A percentile compares a stretch with the other conserved stretches of the same genome.
These are phyloP conservation scores for Burhinus oedicnemus DNA, from an alignment of 2,113 vertebrate genomes.

Conservation along the genomic window DNA sequence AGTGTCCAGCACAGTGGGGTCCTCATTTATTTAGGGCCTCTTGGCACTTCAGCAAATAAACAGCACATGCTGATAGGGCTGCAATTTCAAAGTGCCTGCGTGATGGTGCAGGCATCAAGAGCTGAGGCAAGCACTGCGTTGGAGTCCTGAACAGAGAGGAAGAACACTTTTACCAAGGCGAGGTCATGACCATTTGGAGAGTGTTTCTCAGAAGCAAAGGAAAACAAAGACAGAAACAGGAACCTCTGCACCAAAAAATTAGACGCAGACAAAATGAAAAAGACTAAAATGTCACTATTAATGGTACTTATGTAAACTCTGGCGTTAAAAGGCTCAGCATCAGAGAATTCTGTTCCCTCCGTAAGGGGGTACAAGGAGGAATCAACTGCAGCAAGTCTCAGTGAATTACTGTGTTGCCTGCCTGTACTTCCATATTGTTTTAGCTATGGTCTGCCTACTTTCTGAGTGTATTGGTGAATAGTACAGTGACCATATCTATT, in stretches of 20 bases:
- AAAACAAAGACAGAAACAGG: background rate
- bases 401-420: background rate
- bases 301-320: accelerated
- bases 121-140: background rate
- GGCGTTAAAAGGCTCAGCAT: background rate
- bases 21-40: background rate
- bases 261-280: background rate
- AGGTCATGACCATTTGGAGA: background rate
- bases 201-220: background rate
- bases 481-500: background rate
- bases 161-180: accelerated
- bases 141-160: background rate
- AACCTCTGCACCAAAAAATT: background rate
- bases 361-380: background rate
- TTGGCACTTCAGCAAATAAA: background rate
- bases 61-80: background rate
- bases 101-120: background rate
- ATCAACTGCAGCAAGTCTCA: background rate
- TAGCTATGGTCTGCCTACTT: background rate
- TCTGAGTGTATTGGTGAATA: background rate
- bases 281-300: accelerated
- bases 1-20: background rate
- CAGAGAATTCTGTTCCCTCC: background rate
- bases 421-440: background rate
- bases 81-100: background rate